phyloP scores from a whole-genome alignment of 2,113 vertebrate genomes.

The Platichthys flesus region DNA sequence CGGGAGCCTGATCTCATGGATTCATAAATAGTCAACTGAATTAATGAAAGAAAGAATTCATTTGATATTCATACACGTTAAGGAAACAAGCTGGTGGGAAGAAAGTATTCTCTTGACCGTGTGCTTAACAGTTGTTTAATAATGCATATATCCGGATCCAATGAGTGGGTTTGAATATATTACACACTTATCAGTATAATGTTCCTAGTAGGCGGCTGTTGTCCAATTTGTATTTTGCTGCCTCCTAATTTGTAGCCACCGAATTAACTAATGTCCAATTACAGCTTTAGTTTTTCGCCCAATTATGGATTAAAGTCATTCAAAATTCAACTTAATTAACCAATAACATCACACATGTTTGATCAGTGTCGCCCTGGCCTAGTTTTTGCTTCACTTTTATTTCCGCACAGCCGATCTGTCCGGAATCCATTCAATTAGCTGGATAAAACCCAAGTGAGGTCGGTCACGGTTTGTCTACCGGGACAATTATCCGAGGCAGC shows the following conservation, averaged over 20 bases:
- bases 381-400: constrained; percentile 27
- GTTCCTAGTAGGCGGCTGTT: not conserved
- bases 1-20: no score
- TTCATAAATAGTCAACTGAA: no score
- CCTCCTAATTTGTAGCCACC: constrained; percentile 32
- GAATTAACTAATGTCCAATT: constrained; percentile 21
- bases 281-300: not conserved
- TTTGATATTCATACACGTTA: no score
- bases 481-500: constrained; percentile 46
- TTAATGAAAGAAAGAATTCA: no score
- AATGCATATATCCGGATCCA: constrained; percentile 21
- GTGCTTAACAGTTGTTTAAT: constrained; percentile 13
- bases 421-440: constrained; percentile 65
- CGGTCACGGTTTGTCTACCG: constrained; percentile 42
- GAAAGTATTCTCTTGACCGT: no score
- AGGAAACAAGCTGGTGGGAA: constrained; percentile 7
- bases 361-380: constrained; percentile 43
- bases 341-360: constrained; percentile 30
- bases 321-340: constrained; percentile 6
- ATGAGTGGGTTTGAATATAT: constrained; percentile 31
- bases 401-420: constrained; percentile 51
- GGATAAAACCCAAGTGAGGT: constrained; percentile 47
- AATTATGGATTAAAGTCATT: not conserved
- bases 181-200: constrained; percentile 35
- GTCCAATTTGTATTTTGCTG: constrained; percentile 31